These are phyloP conservation scores for Shargacucullia verbasci DNA, from an alignment of 2,888 invertebrate genomes.

Conservation along the genomic window DNA sequence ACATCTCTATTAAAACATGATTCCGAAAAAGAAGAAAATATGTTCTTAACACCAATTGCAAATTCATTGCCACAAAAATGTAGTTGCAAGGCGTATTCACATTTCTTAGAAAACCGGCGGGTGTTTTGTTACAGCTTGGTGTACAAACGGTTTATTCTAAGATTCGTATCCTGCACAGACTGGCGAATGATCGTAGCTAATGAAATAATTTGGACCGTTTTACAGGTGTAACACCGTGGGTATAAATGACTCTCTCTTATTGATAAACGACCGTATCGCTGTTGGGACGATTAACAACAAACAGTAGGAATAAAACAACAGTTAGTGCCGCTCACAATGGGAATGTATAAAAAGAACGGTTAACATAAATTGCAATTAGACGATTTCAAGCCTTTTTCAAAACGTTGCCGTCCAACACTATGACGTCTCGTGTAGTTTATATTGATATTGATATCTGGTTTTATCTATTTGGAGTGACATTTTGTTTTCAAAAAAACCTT, in stretches of 20 bases:
- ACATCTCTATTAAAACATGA: conserved; percentile 31
- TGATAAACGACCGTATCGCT: conserved; percentile 55
- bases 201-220: conserved; percentile 54
- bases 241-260: conserved; percentile 48
- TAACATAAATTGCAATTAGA: conserved; percentile 62
- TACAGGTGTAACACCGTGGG: conserved; percentile 45
- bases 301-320: conserved; percentile 57
- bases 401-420: conserved; percentile 36
- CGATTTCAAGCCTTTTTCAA: conserved; percentile 50
- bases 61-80: conserved; percentile 37
- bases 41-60: conserved; percentile 18
- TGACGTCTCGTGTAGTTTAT: conserved; percentile 28
- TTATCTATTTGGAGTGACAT: conserved; percentile 36
- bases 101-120: conserved; percentile 36
- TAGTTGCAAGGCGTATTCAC: conserved; percentile 31
- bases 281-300: conserved; percentile 47
- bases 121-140: conserved; percentile 44
- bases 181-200: conserved; percentile 52
- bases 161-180: conserved; percentile 49
- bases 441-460: conserved; percentile 41
- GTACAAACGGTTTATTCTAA: conserved; percentile 53
- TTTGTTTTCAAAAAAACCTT: no score
- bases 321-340: conserved; percentile 54
- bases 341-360: conserved; percentile 54
- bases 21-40: conserved; percentile 27